Percentiles rank a stretch among this genome's conserved stretches.
phyloP scores from a whole-genome alignment of 2,113 vertebrate species.

The Oncorhynchus gorbuscha region DNA sequence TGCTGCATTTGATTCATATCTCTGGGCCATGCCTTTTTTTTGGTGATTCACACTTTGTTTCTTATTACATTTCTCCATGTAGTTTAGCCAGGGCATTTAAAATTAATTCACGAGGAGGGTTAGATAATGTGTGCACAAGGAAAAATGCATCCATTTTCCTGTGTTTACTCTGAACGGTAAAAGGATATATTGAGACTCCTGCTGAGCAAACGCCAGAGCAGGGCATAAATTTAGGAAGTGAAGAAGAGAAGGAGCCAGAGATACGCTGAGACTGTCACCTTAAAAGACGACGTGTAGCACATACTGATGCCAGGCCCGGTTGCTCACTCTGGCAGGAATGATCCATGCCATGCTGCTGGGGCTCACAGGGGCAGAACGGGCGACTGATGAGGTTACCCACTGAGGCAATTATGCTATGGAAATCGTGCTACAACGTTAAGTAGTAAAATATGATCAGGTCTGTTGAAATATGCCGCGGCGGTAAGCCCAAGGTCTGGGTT shows the following conservation, averaged over 20 bases:
- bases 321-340: slow-evolving; percentile 16
- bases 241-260: slow-evolving; percentile 32
- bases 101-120: slow-evolving; percentile 8
- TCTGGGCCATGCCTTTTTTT: background rate
- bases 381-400: slow-evolving; percentile 25
- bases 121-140: background rate
- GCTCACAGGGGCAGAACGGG: slow-evolving; percentile 6
- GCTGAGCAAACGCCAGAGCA: slow-evolving; percentile 39
- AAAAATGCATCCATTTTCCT: slow-evolving; percentile 39
- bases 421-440: slow-evolving; percentile 19
- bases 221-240: slow-evolving; percentile 57
- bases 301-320: slow-evolving; percentile 38
- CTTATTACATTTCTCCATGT: background rate
- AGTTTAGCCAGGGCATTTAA: slow-evolving; percentile 14
- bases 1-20: background rate
- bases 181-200: slow-evolving; percentile 39
- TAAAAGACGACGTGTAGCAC: slow-evolving; percentile 20
- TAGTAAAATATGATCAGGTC: slow-evolving; percentile 25
- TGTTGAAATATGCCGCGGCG: slow-evolving; percentile 20
- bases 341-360: slow-evolving; percentile 28
- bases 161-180: slow-evolving; percentile 39
- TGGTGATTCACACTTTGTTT: background rate
- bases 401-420: slow-evolving; percentile 28
- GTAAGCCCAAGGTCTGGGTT: slow-evolving; percentile 16
- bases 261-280: slow-evolving; percentile 44